Evolutionary conservation across 30 jellyfish, hydroid and myxozoan genomes (phyloP), one percentile per base, ranked within the genome.

Genomic region (Aurelia sp.): DNA sequence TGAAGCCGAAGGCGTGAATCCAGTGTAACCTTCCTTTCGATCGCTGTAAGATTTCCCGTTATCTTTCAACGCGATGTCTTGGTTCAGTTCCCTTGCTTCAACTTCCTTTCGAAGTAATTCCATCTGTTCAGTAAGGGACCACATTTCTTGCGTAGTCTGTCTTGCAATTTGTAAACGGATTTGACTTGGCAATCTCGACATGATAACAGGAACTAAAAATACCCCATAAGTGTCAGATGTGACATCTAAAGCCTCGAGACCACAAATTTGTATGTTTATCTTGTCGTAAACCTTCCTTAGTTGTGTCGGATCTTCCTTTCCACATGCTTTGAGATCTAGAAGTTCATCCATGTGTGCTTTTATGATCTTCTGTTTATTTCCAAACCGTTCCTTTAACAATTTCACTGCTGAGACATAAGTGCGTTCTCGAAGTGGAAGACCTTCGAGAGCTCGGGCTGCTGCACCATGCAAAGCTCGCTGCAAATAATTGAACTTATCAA

Each of bases 191-290:
- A 18, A 16, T 27, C 11, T 18, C 23, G 27, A 27, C 64, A 41
- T 18, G 16, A 63, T 63, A 22, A 63, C 35, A 15, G 74, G 74
- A 31, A 63, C 10, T 55, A 11, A 66, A 6, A 11, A 31, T 20
- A 51, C 33, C 13, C 77, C 77, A 30, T 71, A 71, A 20, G 37
- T 40, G 62, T 71, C 82, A 7, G 82, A 35, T 13, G 82, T 71
- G 62, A 71, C 65, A 18, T 66, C 82, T 40, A 71, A 18, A 12
- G 82, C 89, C 19, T 78, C 89, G 13, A 78, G 82, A n/a, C 89
- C 89, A 12, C 89, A 41, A 33, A 78, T 63, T 23, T 78, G 89
- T 60, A 78, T 78, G 89, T 78, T 78, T 13, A 78, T 78, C 35
- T 78, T 83, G 35, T 78, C 89, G 47, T 58, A 59, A 16, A 78